These are phyloP conservation scores for Diachrysia chrysitis DNA, from an alignment of 2,888 invertebrate species.

Conservation along the genomic window DNA sequence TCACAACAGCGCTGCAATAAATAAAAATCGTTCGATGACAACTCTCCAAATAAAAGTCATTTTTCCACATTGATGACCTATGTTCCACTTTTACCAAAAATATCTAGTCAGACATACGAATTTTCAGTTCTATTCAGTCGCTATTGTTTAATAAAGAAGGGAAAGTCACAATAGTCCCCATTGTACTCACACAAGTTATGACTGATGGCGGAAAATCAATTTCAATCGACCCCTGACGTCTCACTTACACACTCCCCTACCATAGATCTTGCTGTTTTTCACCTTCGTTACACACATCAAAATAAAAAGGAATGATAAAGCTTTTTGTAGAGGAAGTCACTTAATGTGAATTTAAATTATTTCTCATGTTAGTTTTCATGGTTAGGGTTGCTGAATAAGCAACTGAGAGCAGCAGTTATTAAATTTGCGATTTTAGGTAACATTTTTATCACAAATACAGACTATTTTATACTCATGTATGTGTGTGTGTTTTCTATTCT, in stretches of 20 bases:
- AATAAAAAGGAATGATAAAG: constrained; percentile 82
- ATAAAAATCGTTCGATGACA: not conserved
- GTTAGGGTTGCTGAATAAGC: constrained; percentile 62
- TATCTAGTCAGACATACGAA: not conserved
- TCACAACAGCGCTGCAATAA: not conserved
- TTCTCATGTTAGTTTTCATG: constrained; percentile 64
- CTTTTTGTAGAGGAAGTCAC: constrained; percentile 70
- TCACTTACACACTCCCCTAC: constrained; percentile 74
- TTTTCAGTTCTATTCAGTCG: constrained; percentile 20
- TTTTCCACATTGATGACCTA: not conserved
- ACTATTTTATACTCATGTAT: too few species aligned
- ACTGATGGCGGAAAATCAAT: constrained; percentile 87
- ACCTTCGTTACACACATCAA: constrained; percentile 87
- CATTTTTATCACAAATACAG: not conserved
- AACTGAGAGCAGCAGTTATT: constrained; percentile 36
- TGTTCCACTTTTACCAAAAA: not conserved
- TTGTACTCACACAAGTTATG: constrained; percentile 78
- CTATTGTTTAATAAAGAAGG: constrained; percentile 44
- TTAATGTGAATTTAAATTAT: constrained; percentile 83
- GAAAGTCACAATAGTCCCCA: constrained; percentile 64
- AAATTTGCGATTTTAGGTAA: not conserved
- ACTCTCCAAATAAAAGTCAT: not conserved
- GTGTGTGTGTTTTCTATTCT: too few species aligned
- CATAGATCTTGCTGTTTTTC: constrained; percentile 83
- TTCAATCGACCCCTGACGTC: constrained; percentile 85